These are phyloP conservation scores for Trachops cirrhosus DNA, from an alignment of 2,797 vertebrate genomes.

Conservation along the genomic window DNA sequence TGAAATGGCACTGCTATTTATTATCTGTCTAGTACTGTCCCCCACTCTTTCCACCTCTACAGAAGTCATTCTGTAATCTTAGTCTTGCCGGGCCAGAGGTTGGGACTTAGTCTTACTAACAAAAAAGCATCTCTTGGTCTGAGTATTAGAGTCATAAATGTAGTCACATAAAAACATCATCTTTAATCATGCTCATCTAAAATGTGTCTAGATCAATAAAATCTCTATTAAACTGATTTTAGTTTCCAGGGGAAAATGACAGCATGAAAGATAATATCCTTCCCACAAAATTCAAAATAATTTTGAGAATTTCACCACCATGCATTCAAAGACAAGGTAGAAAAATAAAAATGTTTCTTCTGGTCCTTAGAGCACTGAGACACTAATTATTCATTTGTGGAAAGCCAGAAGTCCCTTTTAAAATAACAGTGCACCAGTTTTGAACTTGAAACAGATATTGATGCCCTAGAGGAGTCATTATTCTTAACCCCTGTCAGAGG, in stretches of 20 bases:
- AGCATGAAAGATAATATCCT: background rate
- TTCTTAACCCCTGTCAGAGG: background rate
- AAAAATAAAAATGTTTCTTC: background rate
- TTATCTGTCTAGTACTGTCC: background rate
- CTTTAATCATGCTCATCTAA: background rate
- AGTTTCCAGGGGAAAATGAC: background rate
- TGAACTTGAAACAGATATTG: conserved; percentile 35
- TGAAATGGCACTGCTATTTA: background rate
- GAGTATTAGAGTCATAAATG: background rate
- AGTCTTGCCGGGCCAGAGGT: background rate
- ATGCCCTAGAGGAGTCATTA: background rate
- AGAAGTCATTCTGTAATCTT: background rate
- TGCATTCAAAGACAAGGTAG: background rate
- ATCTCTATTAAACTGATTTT: background rate
- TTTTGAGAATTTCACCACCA: background rate
- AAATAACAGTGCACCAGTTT: background rate
- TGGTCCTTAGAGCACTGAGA: conserved; percentile 22
- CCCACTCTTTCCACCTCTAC: background rate
- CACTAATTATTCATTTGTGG: conserved; percentile 4
- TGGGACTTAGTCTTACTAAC: background rate
- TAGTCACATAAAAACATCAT: background rate
- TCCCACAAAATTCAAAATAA: background rate
- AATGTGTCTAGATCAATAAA: background rate
- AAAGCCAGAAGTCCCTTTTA: conserved; percentile 23
- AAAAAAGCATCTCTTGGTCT: background rate